phyloP scores from a whole-genome alignment of 64 coral and sea anemone genomes.

The Pocillopora damicornis region DNA sequence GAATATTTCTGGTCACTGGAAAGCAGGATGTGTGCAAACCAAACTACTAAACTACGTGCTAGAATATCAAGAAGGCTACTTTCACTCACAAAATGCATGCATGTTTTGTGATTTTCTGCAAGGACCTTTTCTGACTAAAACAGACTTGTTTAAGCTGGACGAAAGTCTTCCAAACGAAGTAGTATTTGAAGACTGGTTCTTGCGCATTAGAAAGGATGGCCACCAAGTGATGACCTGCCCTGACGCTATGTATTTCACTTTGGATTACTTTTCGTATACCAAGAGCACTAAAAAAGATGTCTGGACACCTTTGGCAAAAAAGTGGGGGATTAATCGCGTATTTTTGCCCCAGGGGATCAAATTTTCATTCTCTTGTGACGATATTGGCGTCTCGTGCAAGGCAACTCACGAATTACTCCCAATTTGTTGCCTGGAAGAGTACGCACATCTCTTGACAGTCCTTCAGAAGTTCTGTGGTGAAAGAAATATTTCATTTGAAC shows the following conservation, averaged over 20 bases:
- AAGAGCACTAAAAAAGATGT: constrained; percentile 6
- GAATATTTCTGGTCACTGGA: constrained; percentile 37
- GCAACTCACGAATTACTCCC: neutral
- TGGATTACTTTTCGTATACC: neutral
- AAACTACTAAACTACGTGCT: constrained; percentile 34
- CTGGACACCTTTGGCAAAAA: constrained; percentile 42
- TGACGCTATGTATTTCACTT: neutral
- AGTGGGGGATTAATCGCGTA: neutral
- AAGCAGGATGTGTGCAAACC: constrained; percentile 29
- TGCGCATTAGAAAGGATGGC: constrained; percentile 10
- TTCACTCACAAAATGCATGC: no score
- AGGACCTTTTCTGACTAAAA: constrained; percentile 11
- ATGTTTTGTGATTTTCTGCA: no score
- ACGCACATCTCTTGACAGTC: constrained; percentile 14
- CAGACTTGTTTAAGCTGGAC: constrained; percentile 26
- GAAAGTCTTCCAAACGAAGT: neutral
- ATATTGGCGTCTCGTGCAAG: constrained; percentile 21
- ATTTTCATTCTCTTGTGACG: constrained; percentile 37
- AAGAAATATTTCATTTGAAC: no score
- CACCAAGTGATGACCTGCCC: neutral
- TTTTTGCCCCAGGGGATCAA: constrained; percentile 5
- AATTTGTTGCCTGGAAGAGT: constrained; percentile 49
- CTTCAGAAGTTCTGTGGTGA: neutral
- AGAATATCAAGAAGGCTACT: constrained; percentile 41
- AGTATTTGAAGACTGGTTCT: constrained; percentile 3